Evolutionary conservation across 2,113 vertebrate genomes (phyloP).

Genomic region (Cebus imitator): DNA sequence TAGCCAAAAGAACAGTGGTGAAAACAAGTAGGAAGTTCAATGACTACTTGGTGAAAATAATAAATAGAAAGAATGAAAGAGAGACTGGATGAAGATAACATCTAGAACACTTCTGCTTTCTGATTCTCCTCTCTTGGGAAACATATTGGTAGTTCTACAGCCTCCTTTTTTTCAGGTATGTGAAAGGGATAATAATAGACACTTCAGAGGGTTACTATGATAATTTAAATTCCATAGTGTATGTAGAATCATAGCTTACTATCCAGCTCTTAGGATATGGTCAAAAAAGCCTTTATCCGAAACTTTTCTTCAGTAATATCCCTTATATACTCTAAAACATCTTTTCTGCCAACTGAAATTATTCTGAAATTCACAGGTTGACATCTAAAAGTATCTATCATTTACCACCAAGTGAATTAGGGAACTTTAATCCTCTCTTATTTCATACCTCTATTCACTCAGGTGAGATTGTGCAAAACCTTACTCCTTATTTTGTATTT

Average conservation of each 20-base stretch:
- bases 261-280: not conserved
- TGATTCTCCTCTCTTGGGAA: not conserved
- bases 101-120: not conserved
- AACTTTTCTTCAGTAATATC: not conserved
- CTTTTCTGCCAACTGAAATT: not conserved
- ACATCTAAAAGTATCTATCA: not conserved
- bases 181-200: not conserved
- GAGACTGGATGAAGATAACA: not conserved
- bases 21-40: not conserved
- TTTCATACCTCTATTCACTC: not conserved
- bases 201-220: not conserved
- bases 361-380: not conserved
- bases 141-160: not conserved
- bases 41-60: not conserved
- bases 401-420: not conserved
- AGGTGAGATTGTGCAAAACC: not conserved
- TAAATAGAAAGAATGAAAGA: not conserved
- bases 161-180: not conserved
- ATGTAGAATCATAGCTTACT: not conserved
- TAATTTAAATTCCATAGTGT: not conserved
- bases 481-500: not conserved
- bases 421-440: not conserved
- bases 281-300: not conserved
- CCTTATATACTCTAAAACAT: not conserved
- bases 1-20: not conserved